Conservation (phyloP, 2,888 invertebrate genomes). For the Bembecia ichneumoniformis region DNA sequence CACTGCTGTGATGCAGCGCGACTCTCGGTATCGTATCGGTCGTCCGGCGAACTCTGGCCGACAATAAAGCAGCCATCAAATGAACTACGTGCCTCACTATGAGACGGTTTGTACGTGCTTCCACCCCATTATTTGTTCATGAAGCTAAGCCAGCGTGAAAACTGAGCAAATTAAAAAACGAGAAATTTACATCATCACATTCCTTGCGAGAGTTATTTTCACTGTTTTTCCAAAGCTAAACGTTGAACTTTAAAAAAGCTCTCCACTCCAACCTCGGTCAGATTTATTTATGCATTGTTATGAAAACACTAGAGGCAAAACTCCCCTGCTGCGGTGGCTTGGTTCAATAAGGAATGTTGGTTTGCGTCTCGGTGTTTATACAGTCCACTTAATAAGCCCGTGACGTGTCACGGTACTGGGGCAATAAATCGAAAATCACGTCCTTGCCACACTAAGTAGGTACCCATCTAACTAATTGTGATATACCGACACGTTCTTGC, state of each 20-base stretch:
- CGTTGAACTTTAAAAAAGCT: neutral
- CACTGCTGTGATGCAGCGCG: slow-evolving; percentile 30
- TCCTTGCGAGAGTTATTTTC: slow-evolving; percentile 19
- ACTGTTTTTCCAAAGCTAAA: slow-evolving; percentile 9
- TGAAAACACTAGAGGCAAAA: neutral
- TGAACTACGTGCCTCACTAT: slow-evolving; percentile 43
- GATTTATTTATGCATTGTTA: neutral
- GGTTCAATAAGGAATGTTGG: neutral
- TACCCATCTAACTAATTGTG: too few relatives aligned
- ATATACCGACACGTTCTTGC: too few relatives aligned
- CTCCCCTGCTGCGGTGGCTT: neutral
- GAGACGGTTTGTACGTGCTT: slow-evolving; percentile 43
- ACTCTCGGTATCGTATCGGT: neutral
- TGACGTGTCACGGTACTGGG: slow-evolving; percentile 12
- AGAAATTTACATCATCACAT: slow-evolving; percentile 37
- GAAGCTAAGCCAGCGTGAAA: slow-evolving; percentile 24
- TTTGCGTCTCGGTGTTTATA: neutral
- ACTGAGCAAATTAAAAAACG: slow-evolving; percentile 30
- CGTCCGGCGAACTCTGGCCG: slow-evolving; percentile 18
- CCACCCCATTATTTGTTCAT: slow-evolving; percentile 32
- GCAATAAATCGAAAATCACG: slow-evolving; percentile 56
- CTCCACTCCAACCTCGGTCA: neutral
- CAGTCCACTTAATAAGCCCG: neutral
- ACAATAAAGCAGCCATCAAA: slow-evolving; percentile 60
- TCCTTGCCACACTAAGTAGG: slow-evolving; percentile 36